These are phyloP conservation scores for Nomia melanderi DNA, from an alignment of 1,140 invertebrate species.

Conservation along the genomic window DNA sequence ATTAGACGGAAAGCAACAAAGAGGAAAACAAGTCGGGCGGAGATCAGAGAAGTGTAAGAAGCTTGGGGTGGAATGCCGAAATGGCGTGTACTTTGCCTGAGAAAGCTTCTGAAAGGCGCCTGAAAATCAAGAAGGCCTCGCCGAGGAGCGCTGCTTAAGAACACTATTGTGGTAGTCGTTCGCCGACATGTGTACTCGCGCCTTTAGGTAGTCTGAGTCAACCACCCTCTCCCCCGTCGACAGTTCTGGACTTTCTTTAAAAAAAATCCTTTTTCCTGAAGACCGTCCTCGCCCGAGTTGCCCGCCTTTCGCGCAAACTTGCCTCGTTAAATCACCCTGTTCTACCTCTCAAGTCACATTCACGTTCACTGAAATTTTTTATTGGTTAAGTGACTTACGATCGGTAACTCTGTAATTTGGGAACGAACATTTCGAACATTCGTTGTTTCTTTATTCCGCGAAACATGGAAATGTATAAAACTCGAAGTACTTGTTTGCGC, in stretches of 20 bases:
- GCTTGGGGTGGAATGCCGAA: conserved; percentile 32
- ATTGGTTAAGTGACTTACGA: background rate
- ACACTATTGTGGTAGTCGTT: conserved; percentile 36
- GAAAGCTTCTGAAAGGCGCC: conserved; percentile 43
- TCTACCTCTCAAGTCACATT: background rate
- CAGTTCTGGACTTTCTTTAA: conserved; percentile 25
- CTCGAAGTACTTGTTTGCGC: too few species aligned
- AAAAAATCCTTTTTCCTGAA: conserved; percentile 42
- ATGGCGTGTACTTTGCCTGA: conserved; percentile 36
- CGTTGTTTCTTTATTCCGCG: too few species aligned
- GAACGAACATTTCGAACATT: background rate
- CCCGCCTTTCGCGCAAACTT: conserved; percentile 25
- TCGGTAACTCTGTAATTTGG: background rate
- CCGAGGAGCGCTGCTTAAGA: conserved; percentile 25
- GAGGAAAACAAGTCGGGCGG: conserved; percentile 3
- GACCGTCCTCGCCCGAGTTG: conserved; percentile 18
- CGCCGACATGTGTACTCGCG: conserved; percentile 47
- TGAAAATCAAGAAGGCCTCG: conserved; percentile 35
- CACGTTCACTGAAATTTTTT: conserved; percentile 7
- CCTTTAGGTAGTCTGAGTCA: conserved; percentile 40
- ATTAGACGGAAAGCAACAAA: conserved; percentile 43
- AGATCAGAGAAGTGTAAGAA: conserved; percentile 40
- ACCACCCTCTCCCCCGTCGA: background rate
- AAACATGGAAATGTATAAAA: too few species aligned
- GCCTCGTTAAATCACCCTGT: conserved; percentile 49